A percentile compares a stretch with the other conserved stretches of the same genome.
These are phyloP conservation scores for Cynopterus brachyotis DNA, from an alignment of 2,113 vertebrate genomes.

Conservation along the genomic window DNA sequence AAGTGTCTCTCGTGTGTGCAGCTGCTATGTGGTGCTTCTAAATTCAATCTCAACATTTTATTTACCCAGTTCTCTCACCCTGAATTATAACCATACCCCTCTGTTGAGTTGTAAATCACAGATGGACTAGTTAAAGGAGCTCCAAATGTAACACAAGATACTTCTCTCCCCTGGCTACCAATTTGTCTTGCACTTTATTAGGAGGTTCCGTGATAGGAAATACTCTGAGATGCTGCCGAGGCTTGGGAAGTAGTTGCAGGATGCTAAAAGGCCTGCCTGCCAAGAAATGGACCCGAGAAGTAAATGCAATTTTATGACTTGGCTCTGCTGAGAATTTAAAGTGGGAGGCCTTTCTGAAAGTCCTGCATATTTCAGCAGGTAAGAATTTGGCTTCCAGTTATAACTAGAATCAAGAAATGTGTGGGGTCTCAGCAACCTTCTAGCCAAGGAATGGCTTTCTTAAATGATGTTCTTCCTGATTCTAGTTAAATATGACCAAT, in stretches of 20 bases:
- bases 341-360: neutral
- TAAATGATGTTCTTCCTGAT: neutral
- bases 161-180: constrained; percentile 3
- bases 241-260: neutral
- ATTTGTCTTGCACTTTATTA: constrained; percentile 66
- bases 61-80: neutral
- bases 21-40: neutral
- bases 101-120: constrained; percentile 57
- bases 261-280: neutral
- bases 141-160: neutral
- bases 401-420: neutral
- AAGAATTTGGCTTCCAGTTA: neutral
- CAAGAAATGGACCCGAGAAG: constrained; percentile 7
- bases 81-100: constrained; percentile 3
- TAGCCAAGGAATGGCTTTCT: neutral
- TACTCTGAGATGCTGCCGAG: neutral
- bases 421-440: neutral
- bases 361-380: constrained; percentile 51
- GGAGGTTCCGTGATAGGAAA: neutral
- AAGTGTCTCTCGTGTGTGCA: neutral
- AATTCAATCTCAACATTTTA: neutral
- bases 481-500: neutral
- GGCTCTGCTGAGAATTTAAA: constrained; percentile 26
- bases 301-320: constrained; percentile 26
- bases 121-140: constrained; percentile 19